Base-by-base conservation (phyloP, 2,888 invertebrate species). In the Cantharis flavilabris region DNA sequence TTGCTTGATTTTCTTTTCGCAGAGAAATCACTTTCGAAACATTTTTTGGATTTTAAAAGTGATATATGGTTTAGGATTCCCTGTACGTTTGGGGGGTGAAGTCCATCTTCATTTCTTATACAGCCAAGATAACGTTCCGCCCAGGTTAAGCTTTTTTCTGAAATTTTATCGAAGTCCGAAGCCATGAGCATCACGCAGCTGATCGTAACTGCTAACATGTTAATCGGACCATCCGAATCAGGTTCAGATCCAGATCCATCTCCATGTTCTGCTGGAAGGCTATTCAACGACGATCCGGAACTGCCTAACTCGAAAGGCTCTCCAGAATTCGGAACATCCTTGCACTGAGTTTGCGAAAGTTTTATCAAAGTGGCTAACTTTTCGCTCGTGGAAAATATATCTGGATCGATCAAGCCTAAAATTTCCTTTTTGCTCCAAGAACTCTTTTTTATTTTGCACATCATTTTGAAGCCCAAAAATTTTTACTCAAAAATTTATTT, bases 181-280 rank as follows among this genome's bases (percentile, higher is more conserved):
- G 84, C 83, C 78, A 84, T 77, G 26, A 84, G 67, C 84, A 84
- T 84, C 5, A 83, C 80, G 30, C 81, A 82, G 49, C 81, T 83
- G 14, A 84, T 81, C 3, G 79, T 77, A 10, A 83, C 77, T 9
- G 81, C 80, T n/a, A 84, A 72, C 79, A 84, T 76, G 30, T 83
- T 82, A 26, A n/a, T 49, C n/a, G 49, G 5, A n/a, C n/a, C 2
- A 49, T n/a, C 49, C n/a, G 49, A n/a, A 49, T 33, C 13, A 33
- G 11, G 11, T 13, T 33, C 13, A 33, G 11, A 13, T 4, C 49
- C 13, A 33, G 11, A 13, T 4, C 49, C 13, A n/a, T 49, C 49
- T 49, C 49, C n/a, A 3, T 13, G 10, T 13, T 13, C 33, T 33
- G 33, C 33, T n/a, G 49, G 13, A 3, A 13, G 3, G 13, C 13